Percentiles rank a stretch among this genome's conserved stretches.
phyloP scores from a whole-genome alignment of 2,797 vertebrate species.

The Eulemur albifrons region DNA sequence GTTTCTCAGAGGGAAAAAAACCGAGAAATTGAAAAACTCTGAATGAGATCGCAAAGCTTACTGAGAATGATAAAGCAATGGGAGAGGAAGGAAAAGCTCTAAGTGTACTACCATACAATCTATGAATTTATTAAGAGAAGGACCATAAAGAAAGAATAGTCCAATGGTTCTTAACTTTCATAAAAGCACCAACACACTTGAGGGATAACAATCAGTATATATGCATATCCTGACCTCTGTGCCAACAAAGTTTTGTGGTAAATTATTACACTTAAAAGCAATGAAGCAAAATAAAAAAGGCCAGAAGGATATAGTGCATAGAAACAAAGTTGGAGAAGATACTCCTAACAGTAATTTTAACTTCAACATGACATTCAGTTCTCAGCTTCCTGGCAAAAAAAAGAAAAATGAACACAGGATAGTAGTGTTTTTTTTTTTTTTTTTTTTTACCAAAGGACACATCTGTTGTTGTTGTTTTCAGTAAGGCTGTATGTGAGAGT shows the following conservation, averaged over 20 bases:
- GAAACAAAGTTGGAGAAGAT: not conserved
- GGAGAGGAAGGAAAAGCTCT: not conserved
- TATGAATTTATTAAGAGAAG: not conserved
- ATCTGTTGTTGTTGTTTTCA: not conserved
- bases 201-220: not conserved
- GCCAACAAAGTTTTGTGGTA: not conserved
- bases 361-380: conserved; percentile 5
- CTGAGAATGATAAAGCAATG: not conserved
- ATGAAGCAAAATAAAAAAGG: not conserved
- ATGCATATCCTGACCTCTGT: not conserved
- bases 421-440: not conserved
- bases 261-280: not conserved
- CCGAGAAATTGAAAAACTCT: not conserved
- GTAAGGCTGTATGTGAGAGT: not conserved
- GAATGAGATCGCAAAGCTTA: not conserved
- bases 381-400: not conserved
- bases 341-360: not conserved
- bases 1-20: not conserved
- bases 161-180: not conserved
- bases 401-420: not conserved
- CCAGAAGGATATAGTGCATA: not conserved
- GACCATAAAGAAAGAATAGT: not conserved
- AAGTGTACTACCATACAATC: not conserved
- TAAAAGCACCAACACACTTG: not conserved
- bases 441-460: not conserved